Evolutionary conservation across 2,797 vertebrate species (phyloP).

Genomic region (Pitangus sulphuratus): DNA sequence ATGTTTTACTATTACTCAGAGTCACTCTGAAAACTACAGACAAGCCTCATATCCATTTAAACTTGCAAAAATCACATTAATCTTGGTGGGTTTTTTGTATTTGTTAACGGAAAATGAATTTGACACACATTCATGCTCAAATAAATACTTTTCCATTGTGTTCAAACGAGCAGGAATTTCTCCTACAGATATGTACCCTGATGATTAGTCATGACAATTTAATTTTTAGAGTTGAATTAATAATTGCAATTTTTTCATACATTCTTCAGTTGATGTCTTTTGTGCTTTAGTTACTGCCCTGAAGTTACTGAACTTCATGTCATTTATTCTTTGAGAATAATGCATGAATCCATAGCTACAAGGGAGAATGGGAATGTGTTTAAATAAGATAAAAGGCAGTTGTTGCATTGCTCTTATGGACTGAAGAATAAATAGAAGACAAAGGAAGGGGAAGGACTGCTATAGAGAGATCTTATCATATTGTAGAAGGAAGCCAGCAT

Average conservation of each 20-base stretch:
- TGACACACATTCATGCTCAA: background rate
- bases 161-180: background rate
- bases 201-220: background rate
- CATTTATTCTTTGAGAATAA: conserved; percentile 4
- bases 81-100: background rate
- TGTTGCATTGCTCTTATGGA: background rate
- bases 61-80: background rate
- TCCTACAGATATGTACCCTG: background rate
- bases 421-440: background rate
- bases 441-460: background rate
- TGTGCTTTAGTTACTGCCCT: background rate
- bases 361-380: conserved; percentile 1
- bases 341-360: background rate
- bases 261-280: background rate
- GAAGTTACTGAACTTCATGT: background rate
- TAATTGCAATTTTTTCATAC: background rate
- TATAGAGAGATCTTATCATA: background rate
- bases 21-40: background rate
- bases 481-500: background rate
- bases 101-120: background rate
- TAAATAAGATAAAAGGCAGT: conserved; percentile 41
- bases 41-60: background rate
- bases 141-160: background rate
- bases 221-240: background rate
- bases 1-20: background rate